phyloP scores from a whole-genome alignment of 2,888 invertebrate species.

The Drosophila macrospina region DNA sequence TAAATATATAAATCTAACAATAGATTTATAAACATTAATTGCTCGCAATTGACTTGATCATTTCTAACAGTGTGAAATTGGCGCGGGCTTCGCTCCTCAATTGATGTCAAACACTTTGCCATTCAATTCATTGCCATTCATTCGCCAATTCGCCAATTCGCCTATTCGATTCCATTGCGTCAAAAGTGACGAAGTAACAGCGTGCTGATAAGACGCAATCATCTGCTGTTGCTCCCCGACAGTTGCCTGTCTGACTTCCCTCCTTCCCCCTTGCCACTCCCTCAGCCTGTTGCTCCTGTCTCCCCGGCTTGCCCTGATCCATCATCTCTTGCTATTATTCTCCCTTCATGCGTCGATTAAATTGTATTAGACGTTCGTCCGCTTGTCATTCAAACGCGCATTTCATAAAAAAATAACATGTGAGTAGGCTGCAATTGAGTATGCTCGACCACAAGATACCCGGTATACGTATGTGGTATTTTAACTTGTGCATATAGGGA shows the following conservation, averaged over 20 bases:
- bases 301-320: background rate
- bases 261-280: background rate
- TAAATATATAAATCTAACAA: no score
- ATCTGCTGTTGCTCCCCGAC: slow-evolving; percentile 21
- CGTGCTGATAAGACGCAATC: slow-evolving; percentile 37
- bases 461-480: background rate
- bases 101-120: slow-evolving; percentile 34
- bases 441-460: background rate
- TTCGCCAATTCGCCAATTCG: slow-evolving; percentile 23
- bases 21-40: background rate
- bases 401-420: slow-evolving; percentile 20
- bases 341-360: slow-evolving; percentile 4
- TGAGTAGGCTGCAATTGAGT: background rate
- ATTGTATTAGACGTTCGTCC: slow-evolving; percentile 21
- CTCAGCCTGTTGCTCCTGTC: background rate
- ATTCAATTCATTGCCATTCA: slow-evolving; percentile 62
- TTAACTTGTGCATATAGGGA: no score
- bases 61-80: slow-evolving; percentile 28
- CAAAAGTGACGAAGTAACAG: slow-evolving; percentile 61
- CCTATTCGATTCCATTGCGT: slow-evolving; percentile 44
- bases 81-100: slow-evolving; percentile 43
- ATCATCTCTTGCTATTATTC: background rate
- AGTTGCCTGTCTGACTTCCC: slow-evolving; percentile 1
- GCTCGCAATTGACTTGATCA: background rate
- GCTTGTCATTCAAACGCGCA: slow-evolving; percentile 59